Base-by-base conservation (phyloP, 2,113 vertebrate genomes). In the Xiphophorus couchianus region DNA sequence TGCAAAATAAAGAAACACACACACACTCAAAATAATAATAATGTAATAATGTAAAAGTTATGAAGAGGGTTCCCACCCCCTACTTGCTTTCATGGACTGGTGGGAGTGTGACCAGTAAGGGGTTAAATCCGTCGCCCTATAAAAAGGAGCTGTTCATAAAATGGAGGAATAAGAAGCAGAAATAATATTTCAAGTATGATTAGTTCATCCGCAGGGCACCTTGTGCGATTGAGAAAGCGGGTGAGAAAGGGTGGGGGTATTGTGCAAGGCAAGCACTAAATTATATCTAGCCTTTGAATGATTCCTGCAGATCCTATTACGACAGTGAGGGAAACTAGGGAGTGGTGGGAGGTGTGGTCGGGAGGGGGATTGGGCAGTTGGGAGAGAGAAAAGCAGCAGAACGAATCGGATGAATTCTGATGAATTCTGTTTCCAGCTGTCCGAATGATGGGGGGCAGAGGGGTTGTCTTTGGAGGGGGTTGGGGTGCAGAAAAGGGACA, bases 151-250 rank as follows among this genome's bases (percentile, higher is more conserved):
- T 93, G 91, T 93, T 94, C 92, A 95, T 94, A 94, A 94, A 95
- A 95, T 94, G 93, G 85, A 89, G 86, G 86, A 95, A 96, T 95
- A 95, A 95, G 94, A 91, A 93, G 92, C 90, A 95, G 94, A 96
- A 96, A 95, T 95, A 96, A 95, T 96, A 95, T 95, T 97, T 97
- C 95, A 94, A 92, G 90, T 93, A 94, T 93, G 89, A 95, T 96
- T 95, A 95, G 93, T 96, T 98, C 93, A 96, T 94, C 92, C 92
- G 85, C 90, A 95, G 92, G 94, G 91, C 94, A 95, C 95, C 94
- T 96, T 95, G 81, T 92, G 91, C 88, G 92, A 95, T 90, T 93
- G 78, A 93, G 89, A 92, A 90, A 66, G 82, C 88, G 93, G 89
- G 86, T 84, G 70, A 83, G 78, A 81, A 86, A 76, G 86, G 89